phyloP scores from a whole-genome alignment of 2,888 invertebrate genomes.

The Eilema griseolum region DNA sequence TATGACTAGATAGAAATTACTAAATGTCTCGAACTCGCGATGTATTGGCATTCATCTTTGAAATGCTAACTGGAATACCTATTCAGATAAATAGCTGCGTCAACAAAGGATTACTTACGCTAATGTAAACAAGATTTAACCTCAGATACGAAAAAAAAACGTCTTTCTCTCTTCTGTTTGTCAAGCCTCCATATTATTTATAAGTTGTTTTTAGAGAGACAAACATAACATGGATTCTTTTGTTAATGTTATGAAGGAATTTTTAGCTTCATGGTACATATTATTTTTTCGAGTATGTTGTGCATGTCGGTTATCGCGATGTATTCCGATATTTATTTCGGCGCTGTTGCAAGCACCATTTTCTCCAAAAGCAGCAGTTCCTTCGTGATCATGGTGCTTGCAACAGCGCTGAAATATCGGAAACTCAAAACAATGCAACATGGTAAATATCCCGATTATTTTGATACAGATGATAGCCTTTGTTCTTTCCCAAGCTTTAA shows the following conservation, averaged over 20 bases:
- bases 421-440: too few species aligned
- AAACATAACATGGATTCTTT: neutral
- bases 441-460: too few species aligned
- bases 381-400: too few species aligned
- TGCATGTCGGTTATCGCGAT: too few species aligned
- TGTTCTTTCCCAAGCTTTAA: too few species aligned
- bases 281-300: neutral
- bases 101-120: conserved; percentile 9
- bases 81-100: neutral
- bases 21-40: neutral
- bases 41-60: neutral
- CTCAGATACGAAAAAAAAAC: neutral
- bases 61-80: neutral
- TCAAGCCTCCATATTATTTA: neutral
- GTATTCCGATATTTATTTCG: too few species aligned
- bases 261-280: neutral
- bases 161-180: neutral
- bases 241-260: neutral
- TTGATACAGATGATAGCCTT: too few species aligned
- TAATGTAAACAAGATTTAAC: conserved; percentile 6
- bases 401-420: too few species aligned
- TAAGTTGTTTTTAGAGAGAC: neutral
- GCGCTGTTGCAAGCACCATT: too few species aligned
- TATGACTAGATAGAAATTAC: neutral
- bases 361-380: too few species aligned